A percentile compares a stretch with the other conserved stretches of the same genome.
These are phyloP conservation scores for Drosophila oshimai DNA, from an alignment of 1,140 invertebrate species.

Conservation along the genomic window DNA sequence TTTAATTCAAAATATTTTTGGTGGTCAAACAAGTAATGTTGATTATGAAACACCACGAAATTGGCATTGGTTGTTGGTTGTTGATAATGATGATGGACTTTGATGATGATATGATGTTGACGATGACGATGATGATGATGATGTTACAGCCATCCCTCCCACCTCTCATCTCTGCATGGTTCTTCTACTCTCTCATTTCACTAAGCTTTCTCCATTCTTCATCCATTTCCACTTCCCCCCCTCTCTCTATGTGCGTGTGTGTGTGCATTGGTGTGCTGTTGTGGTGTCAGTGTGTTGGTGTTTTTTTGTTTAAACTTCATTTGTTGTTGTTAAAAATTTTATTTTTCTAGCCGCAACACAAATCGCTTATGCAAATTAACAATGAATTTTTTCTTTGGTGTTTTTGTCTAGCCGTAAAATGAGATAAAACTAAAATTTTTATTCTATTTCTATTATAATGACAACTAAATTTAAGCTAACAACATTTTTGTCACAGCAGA, in stretches of 20 bases:
- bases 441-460: constrained; percentile 37
- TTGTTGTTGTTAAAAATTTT: constrained; percentile 13
- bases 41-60: constrained; percentile 57
- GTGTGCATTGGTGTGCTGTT: background rate
- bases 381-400: constrained; percentile 25
- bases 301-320: background rate
- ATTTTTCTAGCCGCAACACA: constrained; percentile 9
- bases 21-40: constrained; percentile 13
- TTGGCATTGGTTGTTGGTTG: constrained; percentile 69
- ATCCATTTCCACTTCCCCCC: background rate
- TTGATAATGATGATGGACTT: constrained; percentile 28
- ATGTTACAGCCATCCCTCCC: constrained; percentile 19
- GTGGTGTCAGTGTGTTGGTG: constrained; percentile 26
- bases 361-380: background rate
- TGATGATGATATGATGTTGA: constrained; percentile 20
- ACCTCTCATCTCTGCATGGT: background rate
- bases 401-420: constrained; percentile 27
- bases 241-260: constrained; percentile 3
- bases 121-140: constrained; percentile 16
- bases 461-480: constrained; percentile 71
- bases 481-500: constrained; percentile 63
- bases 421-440: constrained; percentile 7
- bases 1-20: constrained; percentile 39
- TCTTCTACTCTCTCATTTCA: constrained; percentile 6
- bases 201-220: background rate